Conservation (phyloP, 2,888 invertebrate species). For the Volucella zonaria region DNA sequence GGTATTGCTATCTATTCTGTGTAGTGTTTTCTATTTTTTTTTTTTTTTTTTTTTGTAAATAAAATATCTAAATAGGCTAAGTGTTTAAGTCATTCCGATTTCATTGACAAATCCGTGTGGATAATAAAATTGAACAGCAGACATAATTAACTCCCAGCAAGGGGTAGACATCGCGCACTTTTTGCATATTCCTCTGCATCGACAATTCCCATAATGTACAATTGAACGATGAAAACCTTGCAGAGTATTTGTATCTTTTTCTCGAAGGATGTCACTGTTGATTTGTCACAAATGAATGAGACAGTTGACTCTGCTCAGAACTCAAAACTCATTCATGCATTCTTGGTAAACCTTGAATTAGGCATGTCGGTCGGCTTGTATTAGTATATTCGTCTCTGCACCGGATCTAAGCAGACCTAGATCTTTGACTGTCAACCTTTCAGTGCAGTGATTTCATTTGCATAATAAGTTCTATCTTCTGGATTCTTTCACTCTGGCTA, state of each 20-base stretch:
- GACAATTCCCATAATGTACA: not conserved
- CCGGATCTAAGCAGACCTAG: constrained; percentile 53
- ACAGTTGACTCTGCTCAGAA: not conserved
- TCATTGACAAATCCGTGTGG: too few species aligned
- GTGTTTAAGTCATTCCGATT: too few species aligned
- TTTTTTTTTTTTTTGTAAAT: too few species aligned
- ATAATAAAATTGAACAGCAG: too few species aligned
- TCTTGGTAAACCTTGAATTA: constrained; percentile 57
- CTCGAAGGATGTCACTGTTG: constrained; percentile 54
- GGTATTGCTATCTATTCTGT: too few species aligned
- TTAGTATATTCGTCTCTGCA: constrained; percentile 8
- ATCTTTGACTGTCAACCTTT: constrained; percentile 59
- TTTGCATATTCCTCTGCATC: not conserved
- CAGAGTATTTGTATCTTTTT: not conserved
- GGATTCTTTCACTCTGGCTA: constrained; percentile 46
- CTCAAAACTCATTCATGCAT: constrained; percentile 24
- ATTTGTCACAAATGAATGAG: constrained; percentile 56
- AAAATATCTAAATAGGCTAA: too few species aligned
- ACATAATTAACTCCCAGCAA: too few species aligned
- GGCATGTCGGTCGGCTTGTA: not conserved
- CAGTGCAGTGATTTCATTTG: constrained; percentile 57
- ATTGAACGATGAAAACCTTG: constrained; percentile 1
- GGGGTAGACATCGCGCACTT: too few species aligned
- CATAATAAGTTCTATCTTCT: constrained; percentile 54
- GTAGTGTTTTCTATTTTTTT: too few species aligned